Base-by-base conservation (phyloP, 2,888 invertebrate species). In the Agrypnus murinus region DNA sequence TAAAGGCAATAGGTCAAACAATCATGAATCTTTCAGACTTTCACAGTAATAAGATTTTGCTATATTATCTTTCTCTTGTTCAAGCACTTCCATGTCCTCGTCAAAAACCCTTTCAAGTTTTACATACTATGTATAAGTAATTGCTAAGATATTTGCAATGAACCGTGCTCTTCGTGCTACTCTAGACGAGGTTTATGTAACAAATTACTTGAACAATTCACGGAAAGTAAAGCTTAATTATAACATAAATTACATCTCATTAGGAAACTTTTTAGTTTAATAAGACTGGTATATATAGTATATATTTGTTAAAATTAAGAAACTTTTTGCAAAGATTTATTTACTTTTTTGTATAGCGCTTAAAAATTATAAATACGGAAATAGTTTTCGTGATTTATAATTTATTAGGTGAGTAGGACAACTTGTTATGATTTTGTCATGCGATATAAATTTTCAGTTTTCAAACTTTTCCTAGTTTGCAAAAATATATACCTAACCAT, bases 1-100 rank as follows among this genome's bases (percentile, higher is more conserved):
- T 64, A 43, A 53, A 64, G 64, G 64, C 64, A 64, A 64, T 64
- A 64, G 64, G 64, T 64, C 64, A 64, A 45, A 64, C 64, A 38
- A 25, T 25, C 17, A 25, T 31, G 38, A 17, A 19, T 36, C 64
- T 53, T 53, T 53, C 64, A 34, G 53, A 64, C 64, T 64, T 64
- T 64, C 64, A 64, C 64, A 15, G 64, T 63, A 64, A 64, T 50
- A 53, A 38, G 64, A 64, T 50, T 53, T 40, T 64, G 64, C 17
- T 25, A 25, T 5, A 25, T 25, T 25, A 10, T 53, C 59, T 59
- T 59, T 59, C 59, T 31, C 45, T 53, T 50, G 36, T 36, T 25
- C 5, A 25, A 25, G 5, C 50, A 46, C 32, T 62, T 46, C 36
- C 34, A 62, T 15, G 17, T 59, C 25, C 15, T 19, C 9, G 6